A percentile compares a stretch with the other conserved stretches of the same genome.
Evolutionary conservation across 2,113 vertebrate species (phyloP).

Genomic region (Boulengeromyrus knoepffleri): DNA sequence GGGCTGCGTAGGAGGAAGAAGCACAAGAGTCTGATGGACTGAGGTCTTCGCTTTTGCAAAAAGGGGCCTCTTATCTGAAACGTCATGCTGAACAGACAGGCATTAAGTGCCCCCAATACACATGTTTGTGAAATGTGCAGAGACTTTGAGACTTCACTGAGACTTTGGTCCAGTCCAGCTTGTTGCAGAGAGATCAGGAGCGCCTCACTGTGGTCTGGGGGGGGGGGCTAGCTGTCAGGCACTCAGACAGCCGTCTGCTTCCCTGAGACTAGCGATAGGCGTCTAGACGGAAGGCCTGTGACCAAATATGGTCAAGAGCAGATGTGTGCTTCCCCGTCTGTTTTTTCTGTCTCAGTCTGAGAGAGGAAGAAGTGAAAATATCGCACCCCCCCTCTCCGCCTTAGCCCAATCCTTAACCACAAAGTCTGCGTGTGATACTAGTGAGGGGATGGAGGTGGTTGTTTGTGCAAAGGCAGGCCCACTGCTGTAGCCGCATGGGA

Average conservation of each 20-base stretch:
- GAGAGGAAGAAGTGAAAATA: conserved; percentile 25
- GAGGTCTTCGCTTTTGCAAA: not conserved
- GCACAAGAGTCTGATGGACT: not conserved
- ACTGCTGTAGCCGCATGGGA: conserved; percentile 25
- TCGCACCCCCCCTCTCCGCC: not conserved
- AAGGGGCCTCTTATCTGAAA: not conserved
- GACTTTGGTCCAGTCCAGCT: not conserved
- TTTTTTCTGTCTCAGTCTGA: conserved; percentile 19
- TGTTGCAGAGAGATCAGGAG: not conserved
- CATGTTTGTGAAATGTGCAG: not conserved
- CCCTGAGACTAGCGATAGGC: conserved; percentile 14
- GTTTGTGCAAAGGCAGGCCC: conserved; percentile 17
- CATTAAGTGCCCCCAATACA: not conserved
- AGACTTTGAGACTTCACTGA: not conserved
- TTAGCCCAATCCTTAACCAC: not conserved
- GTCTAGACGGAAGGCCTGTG: conserved; percentile 55
- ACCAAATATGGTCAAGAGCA: conserved; percentile 46
- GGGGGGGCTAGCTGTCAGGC: not conserved
- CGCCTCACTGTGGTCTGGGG: conserved; percentile 11
- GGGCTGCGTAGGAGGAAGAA: not conserved
- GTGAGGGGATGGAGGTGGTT: conserved; percentile 43
- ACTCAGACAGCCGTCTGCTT: conserved; percentile 23
- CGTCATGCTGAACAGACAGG: not conserved
- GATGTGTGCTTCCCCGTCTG: conserved; percentile 26
- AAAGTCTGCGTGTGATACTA: not conserved